Conservation (phyloP, 2,888 invertebrate genomes). For the Drosophila pegasa region DNA sequence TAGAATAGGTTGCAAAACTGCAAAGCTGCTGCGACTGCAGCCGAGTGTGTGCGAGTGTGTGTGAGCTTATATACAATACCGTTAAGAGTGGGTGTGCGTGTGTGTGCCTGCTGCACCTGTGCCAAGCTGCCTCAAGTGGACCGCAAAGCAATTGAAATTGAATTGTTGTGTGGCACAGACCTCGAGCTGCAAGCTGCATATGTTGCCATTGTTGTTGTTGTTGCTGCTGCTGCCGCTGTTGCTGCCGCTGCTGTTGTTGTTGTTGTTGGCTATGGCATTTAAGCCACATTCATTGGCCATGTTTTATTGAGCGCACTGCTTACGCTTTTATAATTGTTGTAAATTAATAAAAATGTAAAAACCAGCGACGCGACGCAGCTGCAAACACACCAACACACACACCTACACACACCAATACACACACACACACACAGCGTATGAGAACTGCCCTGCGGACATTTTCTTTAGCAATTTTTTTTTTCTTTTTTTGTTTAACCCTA, state of each 20-base stretch:
- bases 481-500: constrained; percentile 59
- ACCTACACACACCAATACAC: constrained; percentile 8
- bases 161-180: constrained; percentile 69
- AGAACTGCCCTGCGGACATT: constrained; percentile 70
- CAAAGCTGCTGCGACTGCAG: constrained; percentile 45
- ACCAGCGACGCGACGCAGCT: constrained; percentile 28
- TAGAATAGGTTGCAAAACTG: constrained; percentile 83
- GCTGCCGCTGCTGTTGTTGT: constrained; percentile 28
- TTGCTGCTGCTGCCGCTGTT: constrained; percentile 34
- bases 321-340: constrained; percentile 75
- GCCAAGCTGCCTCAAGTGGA: constrained; percentile 69
- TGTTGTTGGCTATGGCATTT: constrained; percentile 51
- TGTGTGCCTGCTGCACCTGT: constrained; percentile 63
- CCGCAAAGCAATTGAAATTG: constrained; percentile 79
- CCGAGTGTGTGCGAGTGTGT: constrained; percentile 20
- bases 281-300: constrained; percentile 56
- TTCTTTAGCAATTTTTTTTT: constrained; percentile 59
- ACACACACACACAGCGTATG: constrained; percentile 48
- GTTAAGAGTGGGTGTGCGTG: constrained; percentile 56
- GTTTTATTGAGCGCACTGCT: constrained; percentile 75
- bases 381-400: constrained; percentile 22
- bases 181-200: constrained; percentile 45
- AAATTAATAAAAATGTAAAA: constrained; percentile 71
- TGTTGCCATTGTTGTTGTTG: constrained; percentile 38
- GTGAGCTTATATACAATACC: constrained; percentile 72